Base-by-base conservation (phyloP, 2,797 vertebrate species). In the Sebastes oblongus region DNA sequence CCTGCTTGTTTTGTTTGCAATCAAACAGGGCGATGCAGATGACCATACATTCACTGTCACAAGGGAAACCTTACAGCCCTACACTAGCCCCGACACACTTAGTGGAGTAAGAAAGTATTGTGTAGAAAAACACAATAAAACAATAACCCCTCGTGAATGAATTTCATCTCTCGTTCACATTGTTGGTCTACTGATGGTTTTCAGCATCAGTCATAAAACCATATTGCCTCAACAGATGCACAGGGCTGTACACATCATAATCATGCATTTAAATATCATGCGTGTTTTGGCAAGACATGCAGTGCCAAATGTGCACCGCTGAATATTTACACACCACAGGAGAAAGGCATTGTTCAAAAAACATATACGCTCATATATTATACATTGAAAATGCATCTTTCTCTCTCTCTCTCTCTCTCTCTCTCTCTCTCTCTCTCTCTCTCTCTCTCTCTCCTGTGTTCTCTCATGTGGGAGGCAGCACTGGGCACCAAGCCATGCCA, bases 401-500 rank as follows among this genome's bases (percentile, higher is more conserved):
- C 25, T 86, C 82, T 86, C 79, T 83, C 36, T 80, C 68, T 8
- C 83, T 74, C 61, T 79, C 80, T 25, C 25, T 25, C 25, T 25
- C 25, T 87, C 82, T 85, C 78, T 39, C 80, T 84, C 87, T 81
- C 87, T 80, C 85, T 81, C 88, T 80, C 68, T 4, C 83, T 74
- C 80, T 85, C 78, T 86, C 78, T 83, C 68, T 14, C 83, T 74
- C 80, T 86, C 72, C 77, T 77, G 85, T 77, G 85, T 78, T 81
- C 81, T 89, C 88, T 92, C 81, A 88, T 93, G 95, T 94, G 91
- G 94, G 94, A 95, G 93, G 93, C 85, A 93, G 91, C 81, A 89
- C 92, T 93, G 95, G 95, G 95, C 95, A 92, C 83, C 61, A 66
- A 90, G 95, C 95, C 95, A 95, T 89, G 91, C 89, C 90, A 92